Evolutionary conservation across 2,888 invertebrate genomes (phyloP), one percentile per base, ranked within the genome.

Genomic region (Aromia moschata): DNA sequence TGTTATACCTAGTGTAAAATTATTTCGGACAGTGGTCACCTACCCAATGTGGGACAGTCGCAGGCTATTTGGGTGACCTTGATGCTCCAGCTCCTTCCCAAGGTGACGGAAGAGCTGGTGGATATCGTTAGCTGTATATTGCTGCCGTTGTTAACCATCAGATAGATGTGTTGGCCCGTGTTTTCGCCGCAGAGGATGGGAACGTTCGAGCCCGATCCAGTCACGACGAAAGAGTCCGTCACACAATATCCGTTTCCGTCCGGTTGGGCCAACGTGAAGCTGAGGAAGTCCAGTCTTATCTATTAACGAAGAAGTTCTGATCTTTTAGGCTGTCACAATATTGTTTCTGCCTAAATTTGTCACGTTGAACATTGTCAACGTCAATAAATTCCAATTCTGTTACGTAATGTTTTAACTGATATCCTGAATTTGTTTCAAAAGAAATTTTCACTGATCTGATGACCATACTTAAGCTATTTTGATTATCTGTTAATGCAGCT

Each of bases 131-230:
- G 84, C 2, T 85, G 87, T 33, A 93, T 90, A 0, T 90, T 85
- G 14, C 82, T 82, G 15, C 86, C 84, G 0, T 86, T 87, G 70
- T 88, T 87, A 72, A 93, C 92, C 74, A 90, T 88, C 1, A 92
- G 85, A 71, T 89, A 92, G 17, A 92, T 84, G 70, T 91, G 90
- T 76, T 93, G 90, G 0, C 92, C 92, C 0, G 88, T 86, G 77
- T 92, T 91, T 75, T 91, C 90, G 0, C 94, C 94, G 75, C 94
- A 94, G 58, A 94, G 85, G 0, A 91, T 89, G 0, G 91, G 91
- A 2, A 90, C 86, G 3, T 83, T 77, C 0, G 89, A 87, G 55
- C 88, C 87, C 0, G 89, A 88, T 0, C 91, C 91, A 0, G 87
- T 84, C 17, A 93, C 83, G 2, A 87, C 84, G 60, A 94, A 81